Evolutionary conservation across 2,888 invertebrate genomes (phyloP), one percentile per base, ranked within the genome.

Genomic region (Mesorhabditis sp.): DNA sequence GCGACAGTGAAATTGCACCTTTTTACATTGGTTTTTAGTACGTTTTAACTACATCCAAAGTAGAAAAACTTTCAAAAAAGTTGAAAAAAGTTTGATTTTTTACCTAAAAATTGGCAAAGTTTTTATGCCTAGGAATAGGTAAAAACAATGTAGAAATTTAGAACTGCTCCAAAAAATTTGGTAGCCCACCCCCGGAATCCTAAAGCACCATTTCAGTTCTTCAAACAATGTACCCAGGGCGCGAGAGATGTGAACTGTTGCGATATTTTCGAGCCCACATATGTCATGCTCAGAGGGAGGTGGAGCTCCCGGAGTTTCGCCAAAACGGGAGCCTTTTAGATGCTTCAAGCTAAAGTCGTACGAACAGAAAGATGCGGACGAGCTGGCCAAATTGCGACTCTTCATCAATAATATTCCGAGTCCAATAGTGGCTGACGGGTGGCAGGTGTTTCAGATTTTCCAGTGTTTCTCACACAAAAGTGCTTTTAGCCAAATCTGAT

Each of bases 321-420:
- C 28, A 28, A 28, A 28, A 28, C 28, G 28, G 28, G 28, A 28
- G 28, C 13, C 4, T 45, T 69, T 43, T 44, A 73, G 76, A 71
- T 77, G 77, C 45, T 76, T 74, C 67, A 70, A 75, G 10, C 65
- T 77, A 5, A 71, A 72, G 58, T 65, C 67, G n/a, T 77, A 72
- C 64, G 72, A 76, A 67, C 77, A 77, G 45, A 73, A 74, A 43
- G 76, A 76, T 50, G 74, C 73, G 4, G 77, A 77, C 63, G 77
- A 77, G 73, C 71, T 73, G 4, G 71, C 74, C 10, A 77, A 77
- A 68, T 67, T 77, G 7, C 69, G 72, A 0, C 67, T 77, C 28
- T 74, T 70, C 67, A 74, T 77, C 67, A 74, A 73, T 13, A 74
- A 77, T 45, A 75, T 76, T 65, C 68, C 71, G 42, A 77, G 77